Evolutionary conservation across 2,888 invertebrate species (phyloP).

Genomic region (Imbricaverruca yamaguchii): DNA sequence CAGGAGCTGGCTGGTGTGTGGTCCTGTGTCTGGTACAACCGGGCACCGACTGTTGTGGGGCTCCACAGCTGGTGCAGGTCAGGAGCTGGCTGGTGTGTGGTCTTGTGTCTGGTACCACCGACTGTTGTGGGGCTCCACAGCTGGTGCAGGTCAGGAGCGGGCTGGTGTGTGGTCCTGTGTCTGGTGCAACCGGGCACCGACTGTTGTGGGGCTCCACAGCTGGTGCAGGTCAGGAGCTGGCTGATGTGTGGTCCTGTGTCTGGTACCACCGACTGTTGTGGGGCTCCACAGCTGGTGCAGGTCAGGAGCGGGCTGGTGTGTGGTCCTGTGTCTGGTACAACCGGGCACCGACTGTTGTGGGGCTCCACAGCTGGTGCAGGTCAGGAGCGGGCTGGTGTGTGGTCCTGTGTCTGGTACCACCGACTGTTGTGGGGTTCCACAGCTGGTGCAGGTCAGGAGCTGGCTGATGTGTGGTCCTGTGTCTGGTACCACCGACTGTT

Average conservation of each 20-base stretch:
- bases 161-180: no score
- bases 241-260: no score
- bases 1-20: slow-evolving; percentile 25
- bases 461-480: no score
- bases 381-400: slow-evolving; percentile 35
- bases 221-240: slow-evolving; percentile 55
- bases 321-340: no score
- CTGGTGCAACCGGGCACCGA: no score
- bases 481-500: no score
- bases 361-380: slow-evolving; percentile 59
- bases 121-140: slow-evolving; percentile 41
- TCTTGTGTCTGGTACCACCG: no score
- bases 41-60: no score
- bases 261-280: no score
- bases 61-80: slow-evolving; percentile 60
- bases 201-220: slow-evolving; percentile 42
- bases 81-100: slow-evolving; percentile 25
- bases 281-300: slow-evolving; percentile 57
- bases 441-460: slow-evolving; percentile 58
- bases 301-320: slow-evolving; percentile 38
- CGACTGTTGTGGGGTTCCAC: slow-evolving; percentile 36
- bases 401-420: no score
- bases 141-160: slow-evolving; percentile 56
- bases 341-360: no score
- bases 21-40: no score